Percentiles rank a stretch among this genome's conserved stretches.
phyloP scores from a whole-genome alignment of 2,113 vertebrate genomes.

The Sakesphorus luctuosus region DNA sequence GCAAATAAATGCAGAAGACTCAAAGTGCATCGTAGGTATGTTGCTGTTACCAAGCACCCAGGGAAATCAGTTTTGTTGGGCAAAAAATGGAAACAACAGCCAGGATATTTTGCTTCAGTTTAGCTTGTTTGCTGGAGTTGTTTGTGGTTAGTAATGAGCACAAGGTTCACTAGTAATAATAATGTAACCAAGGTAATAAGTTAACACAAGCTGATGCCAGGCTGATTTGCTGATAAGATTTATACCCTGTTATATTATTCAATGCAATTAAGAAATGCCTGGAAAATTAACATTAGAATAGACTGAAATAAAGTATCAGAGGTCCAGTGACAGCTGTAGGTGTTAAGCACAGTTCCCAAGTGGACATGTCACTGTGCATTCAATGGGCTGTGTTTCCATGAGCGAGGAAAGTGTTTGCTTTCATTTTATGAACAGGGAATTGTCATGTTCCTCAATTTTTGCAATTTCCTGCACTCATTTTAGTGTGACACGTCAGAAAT shows the following conservation, averaged over 20 bases:
- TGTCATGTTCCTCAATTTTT: not conserved
- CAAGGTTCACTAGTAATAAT: conserved; percentile 53
- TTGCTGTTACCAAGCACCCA: not conserved
- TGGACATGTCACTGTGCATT: not conserved
- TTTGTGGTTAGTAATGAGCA: conserved; percentile 45
- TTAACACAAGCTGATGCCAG: conserved; percentile 22
- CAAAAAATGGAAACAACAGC: not conserved
- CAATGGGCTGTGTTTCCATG: not conserved
- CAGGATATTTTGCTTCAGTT: conserved; percentile 38
- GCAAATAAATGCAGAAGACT: not conserved
- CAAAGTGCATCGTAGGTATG: not conserved
- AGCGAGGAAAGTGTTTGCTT: conserved; percentile 14
- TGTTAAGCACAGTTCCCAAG: not conserved
- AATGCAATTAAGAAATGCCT: conserved; percentile 55
- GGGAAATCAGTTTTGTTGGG: not conserved
- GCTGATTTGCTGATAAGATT: conserved; percentile 53
- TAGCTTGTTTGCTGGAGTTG: conserved; percentile 36
- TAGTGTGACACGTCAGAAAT: conserved; percentile 3
- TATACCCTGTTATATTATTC: conserved; percentile 18
- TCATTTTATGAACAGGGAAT: not conserved
- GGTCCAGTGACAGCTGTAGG: not conserved
- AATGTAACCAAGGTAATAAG: conserved; percentile 63
- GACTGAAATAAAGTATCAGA: conserved; percentile 42
- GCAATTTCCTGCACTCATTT: not conserved
- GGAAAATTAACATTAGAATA: conserved; percentile 45